Percentiles rank a stretch among this genome's conserved stretches.
phyloP scores from a whole-genome alignment of 2,797 vertebrate species.

The Decapterus maruadsi region DNA sequence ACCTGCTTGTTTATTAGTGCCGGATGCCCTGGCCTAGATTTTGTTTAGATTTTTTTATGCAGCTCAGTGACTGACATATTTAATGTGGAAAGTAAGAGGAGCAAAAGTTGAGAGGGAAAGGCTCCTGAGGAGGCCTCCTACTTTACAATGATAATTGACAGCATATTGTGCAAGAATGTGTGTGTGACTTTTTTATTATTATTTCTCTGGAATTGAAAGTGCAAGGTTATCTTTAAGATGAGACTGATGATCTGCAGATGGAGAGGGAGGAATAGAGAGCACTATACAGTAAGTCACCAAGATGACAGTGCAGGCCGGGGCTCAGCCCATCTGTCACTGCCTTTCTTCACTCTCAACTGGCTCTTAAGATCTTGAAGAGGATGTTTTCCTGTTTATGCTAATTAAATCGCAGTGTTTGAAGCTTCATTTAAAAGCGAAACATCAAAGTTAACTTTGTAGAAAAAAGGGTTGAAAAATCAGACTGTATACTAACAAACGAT shows the following conservation, averaged over 20 bases:
- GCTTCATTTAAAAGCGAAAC: background rate
- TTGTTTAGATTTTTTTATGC: background rate
- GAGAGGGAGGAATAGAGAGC: constrained; percentile 23
- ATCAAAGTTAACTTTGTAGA: constrained; percentile 12
- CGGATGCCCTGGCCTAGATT: background rate
- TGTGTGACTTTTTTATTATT: constrained; percentile 17
- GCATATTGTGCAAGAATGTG: constrained; percentile 67
- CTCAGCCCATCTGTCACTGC: constrained; percentile 47
- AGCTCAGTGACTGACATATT: constrained; percentile 17
- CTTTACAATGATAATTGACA: constrained; percentile 62
- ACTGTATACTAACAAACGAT: background rate
- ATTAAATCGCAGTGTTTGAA: background rate
- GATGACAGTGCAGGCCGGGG: constrained; percentile 54
- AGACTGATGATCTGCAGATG: constrained; percentile 69
- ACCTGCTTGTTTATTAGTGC: background rate
- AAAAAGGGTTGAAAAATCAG: background rate
- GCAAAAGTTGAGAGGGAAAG: constrained; percentile 21
- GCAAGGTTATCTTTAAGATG: constrained; percentile 61
- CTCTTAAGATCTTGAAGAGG: background rate
- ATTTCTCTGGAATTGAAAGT: constrained; percentile 40
- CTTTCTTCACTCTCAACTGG: constrained; percentile 22
- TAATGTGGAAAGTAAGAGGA: constrained; percentile 20
- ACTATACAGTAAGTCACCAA: constrained; percentile 48
- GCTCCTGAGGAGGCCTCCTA: constrained; percentile 20
- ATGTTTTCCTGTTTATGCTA: constrained; percentile 28